Base-by-base conservation (phyloP, 1,140 invertebrate genomes). In the Diplogasteroides magnus region DNA sequence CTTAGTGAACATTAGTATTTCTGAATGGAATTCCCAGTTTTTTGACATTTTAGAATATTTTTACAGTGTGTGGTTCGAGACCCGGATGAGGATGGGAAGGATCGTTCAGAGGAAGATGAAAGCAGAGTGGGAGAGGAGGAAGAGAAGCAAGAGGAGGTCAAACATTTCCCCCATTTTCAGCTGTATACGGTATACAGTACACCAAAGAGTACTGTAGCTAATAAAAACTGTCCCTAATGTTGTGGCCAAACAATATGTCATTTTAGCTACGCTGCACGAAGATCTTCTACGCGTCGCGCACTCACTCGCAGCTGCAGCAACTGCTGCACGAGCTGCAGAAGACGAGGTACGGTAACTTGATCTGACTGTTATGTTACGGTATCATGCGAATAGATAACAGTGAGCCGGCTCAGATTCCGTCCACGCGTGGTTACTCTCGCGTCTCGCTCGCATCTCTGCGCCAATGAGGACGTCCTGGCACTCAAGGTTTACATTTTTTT, bases 261-360 rank as follows among this genome's bases (percentile, higher is more conserved):
- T n/a, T n/a, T n/a, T n/a, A n/a, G n/a, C n/a, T n/a, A n/a, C n/a
- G n/a, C 37, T 48, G 28, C 23, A 56, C 59, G 19, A 69, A 76
- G 64, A 73, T 76, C 25, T 72, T 62, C 58, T 76, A 76, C 56
- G 73, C 73, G 11, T 96, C 93, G 73, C 87, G 95, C 82, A 98
- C 95, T 31, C 94, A 98, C 85, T 97, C 94, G 11, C 95, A 98
- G 83, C 84, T 98, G 28, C 88, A 90, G 1, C 95, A 98, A 83
- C 94, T 97, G 86, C 88, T 97, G 29, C 87, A 88, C 64, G 95
- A 98, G 87, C 86, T 98, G 0, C 89, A 91, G 73, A 90, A 89
- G 79, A 96, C 91, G 75, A 57, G 59, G 66, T 68, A 66, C 28
- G 1, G 26, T 15, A 15, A n/a, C n/a, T n/a, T n/a, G n/a, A n/a